Base-by-base conservation (phyloP, 1,140 invertebrate species). In the Hycleus cichorii region DNA sequence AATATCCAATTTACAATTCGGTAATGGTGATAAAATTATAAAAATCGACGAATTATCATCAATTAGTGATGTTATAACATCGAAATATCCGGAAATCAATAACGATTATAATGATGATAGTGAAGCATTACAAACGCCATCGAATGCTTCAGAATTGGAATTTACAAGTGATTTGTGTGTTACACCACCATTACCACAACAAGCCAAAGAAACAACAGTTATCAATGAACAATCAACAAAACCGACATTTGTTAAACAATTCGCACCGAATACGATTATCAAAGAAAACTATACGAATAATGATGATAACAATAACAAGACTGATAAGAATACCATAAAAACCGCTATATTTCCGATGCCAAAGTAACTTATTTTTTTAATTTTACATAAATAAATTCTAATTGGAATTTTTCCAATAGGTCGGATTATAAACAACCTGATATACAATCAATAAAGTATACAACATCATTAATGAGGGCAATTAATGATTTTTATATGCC, bases 401-500 rank as follows among this genome's bases (percentile, higher is more conserved):
- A 43, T 38, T 25, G 38, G 25, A 50, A 24, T 49, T 32, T 32
- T 32, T 32, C 4, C 32, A 32, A 56, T 60, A 53, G 60, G 26
- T 57, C 48, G 0, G 53, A 58, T 49, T 32, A 44, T 32, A 42
- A 39, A 8, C 39, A 55, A n/a, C 47, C 49, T 24, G 18, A n/a
- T 38, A 38, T 39, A 38, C 49, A 51, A 18, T 63, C 69, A 3
- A 68, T 73, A 18, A 72, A 74, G 5, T 77, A 77, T 58, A 73
- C 77, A 49, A 65, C 73, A 24, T 83, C 85, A 24, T 68, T 89
- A 39, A 72, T 89, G 42, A 59, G 60, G 58, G 58, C 81, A 50
- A 75, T 84, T 51, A 80, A 80, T 47, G 82, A 87, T 71, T 83
- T 85, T 69, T 91, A 90, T 72, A 79, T 88, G 63, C 82, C 88